phyloP scores from a whole-genome alignment of 2,888 invertebrate genomes.

The Xiphydria camelus region DNA sequence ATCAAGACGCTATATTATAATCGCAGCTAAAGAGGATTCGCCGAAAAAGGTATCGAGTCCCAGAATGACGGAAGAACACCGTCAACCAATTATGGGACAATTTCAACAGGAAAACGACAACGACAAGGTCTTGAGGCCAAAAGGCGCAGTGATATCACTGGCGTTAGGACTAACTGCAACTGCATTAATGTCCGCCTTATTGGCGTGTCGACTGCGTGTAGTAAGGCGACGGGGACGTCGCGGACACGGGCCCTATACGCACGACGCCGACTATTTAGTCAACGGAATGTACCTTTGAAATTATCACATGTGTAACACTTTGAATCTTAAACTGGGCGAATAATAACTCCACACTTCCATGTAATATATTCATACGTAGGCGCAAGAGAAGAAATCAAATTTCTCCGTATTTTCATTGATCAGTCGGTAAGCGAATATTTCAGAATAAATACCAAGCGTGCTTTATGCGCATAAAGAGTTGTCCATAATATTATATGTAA shows the following conservation, averaged over 20 bases:
- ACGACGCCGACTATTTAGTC: conserved; percentile 95
- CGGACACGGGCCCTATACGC: conserved; percentile 80
- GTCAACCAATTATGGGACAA: too few relatives aligned
- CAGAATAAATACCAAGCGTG: too few relatives aligned
- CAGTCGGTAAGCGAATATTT: too few relatives aligned
- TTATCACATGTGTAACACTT: conserved; percentile 11
- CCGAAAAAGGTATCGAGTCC: too few relatives aligned
- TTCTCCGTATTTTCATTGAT: too few relatives aligned
- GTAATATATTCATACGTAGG: too few relatives aligned
- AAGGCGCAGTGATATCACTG: conserved; percentile 79
- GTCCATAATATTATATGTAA: too few relatives aligned
- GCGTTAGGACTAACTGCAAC: conserved; percentile 81
- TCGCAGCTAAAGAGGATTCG: too few relatives aligned
- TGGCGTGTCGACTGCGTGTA: conserved; percentile 81
- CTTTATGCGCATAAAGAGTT: too few relatives aligned
- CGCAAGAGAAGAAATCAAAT: too few relatives aligned
- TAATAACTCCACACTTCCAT: background rate
- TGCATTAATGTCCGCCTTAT: conserved; percentile 76
- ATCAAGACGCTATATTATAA: too few relatives aligned
- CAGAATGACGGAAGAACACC: too few relatives aligned
- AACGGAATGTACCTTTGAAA: conserved; percentile 95
- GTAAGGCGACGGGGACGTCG: conserved; percentile 75
- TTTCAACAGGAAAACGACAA: conserved; percentile 38
- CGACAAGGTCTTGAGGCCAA: conserved; percentile 62
- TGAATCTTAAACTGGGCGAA: background rate